Evolutionary conservation across 2,113 vertebrate species (phyloP), one percentile per base, ranked within the genome.

Genomic region (Ia io): DNA sequence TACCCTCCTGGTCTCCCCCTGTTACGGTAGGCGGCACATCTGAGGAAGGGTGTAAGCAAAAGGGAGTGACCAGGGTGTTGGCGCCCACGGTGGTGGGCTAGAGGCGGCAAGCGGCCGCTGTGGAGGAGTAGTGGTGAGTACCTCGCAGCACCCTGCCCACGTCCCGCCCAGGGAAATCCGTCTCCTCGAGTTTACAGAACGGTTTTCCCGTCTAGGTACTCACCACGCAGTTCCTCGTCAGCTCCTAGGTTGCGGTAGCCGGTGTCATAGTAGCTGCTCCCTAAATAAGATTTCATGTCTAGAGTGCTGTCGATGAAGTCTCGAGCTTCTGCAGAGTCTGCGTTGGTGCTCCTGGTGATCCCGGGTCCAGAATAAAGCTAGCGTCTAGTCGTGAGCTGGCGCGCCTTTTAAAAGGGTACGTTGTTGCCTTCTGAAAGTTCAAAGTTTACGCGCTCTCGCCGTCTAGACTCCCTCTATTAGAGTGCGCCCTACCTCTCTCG

Each of bases 361-460:
- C 3, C 7, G 1, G n/a, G 37, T 0, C 14, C 0, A 1, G 25
- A 42, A 9, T 25, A 0, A 12, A 42, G 18, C 17, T 51, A 78
- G 11, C 18, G 40, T 14, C 0, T 4, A n/a, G 4, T 2, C 13
- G 23, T 1, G 3, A 0, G 0, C 14, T 17, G 20, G 16, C n/a
- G 2, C 35, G 22, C 44, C 56, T 79, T 97, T 84, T 95, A 88
- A 91, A 92, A 8, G 0, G 7, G 23, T 67, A 11, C 3, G 4
- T 40, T 12, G 35, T n/a, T 56, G 53, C 53, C 18, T 20, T 23
- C 53, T 16, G 53, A 84, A 49, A 23, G 70, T 42, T 79, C 40
- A 28, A 85, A 51, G 42, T 1, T 13, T 32, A 5, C 37, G 6
- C n/a, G 17, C 51, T n/a, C 7, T 0, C 4, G 6, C 20, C 7